These are phyloP conservation scores for Montipora capricornis DNA, from an alignment of 64 coral and sea anemone species.

Conservation along the genomic window DNA sequence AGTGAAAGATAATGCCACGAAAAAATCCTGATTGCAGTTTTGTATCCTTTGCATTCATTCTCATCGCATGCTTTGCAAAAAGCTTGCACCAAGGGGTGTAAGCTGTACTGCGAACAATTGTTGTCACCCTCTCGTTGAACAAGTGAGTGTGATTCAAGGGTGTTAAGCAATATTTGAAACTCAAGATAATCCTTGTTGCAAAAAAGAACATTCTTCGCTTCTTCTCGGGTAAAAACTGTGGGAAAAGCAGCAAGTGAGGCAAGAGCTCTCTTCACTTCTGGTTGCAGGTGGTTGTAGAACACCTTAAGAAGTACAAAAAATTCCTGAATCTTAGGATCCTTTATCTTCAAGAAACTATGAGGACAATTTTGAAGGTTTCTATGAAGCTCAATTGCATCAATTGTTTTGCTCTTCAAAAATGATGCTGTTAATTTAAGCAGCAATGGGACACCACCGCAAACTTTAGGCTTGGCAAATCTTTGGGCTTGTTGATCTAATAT, in stretches of 20 bases:
- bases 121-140: neutral
- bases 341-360: neutral
- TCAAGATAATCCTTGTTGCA: neutral
- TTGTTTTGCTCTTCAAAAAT: neutral
- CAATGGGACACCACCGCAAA: constrained; percentile 53
- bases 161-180: neutral
- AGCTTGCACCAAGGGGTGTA: constrained; percentile 46
- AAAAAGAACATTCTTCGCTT: constrained; percentile 39
- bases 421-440: constrained; percentile 33
- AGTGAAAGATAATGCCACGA: constrained; percentile 3
- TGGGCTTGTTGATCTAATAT: neutral
- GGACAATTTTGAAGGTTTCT: constrained; percentile 12
- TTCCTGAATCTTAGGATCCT: neutral
- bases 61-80: neutral
- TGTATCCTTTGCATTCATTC: neutral
- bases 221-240: constrained; percentile 18
- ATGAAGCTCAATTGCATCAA: constrained; percentile 2
- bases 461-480: neutral
- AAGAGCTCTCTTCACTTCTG: constrained; percentile 26
- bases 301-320: neutral
- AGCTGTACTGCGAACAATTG: neutral
- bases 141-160: constrained; percentile 2
- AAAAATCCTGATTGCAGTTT: constrained; percentile 31
- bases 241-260: constrained; percentile 44
- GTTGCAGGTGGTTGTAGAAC: neutral